These are phyloP conservation scores for Synchiropus splendidus DNA, from an alignment of 2,113 vertebrate genomes.

Conservation along the genomic window DNA sequence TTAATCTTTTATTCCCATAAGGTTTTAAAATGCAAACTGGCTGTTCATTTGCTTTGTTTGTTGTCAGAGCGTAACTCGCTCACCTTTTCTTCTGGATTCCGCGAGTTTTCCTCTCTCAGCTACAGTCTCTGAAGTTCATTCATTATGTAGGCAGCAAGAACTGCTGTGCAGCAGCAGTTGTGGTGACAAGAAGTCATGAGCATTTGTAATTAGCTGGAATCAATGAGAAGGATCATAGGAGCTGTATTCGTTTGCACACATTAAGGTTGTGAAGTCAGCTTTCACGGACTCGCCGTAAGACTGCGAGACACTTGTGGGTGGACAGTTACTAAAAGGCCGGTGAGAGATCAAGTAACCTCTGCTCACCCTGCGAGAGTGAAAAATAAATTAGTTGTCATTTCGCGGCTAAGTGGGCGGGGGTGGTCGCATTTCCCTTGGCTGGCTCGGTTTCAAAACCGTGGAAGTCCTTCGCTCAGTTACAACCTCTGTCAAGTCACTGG, in stretches of 20 bases:
- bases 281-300: neutral
- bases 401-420: neutral
- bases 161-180: neutral
- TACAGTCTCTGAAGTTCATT: conserved; percentile 5
- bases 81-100: too few relatives aligned
- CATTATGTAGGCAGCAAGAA: conserved; percentile 19
- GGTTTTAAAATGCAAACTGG: too few relatives aligned
- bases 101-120: too few relatives aligned
- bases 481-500: too few relatives aligned
- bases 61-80: too few relatives aligned
- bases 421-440: too few relatives aligned
- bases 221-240: conserved; percentile 3
- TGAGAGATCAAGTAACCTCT: conserved; percentile 13
- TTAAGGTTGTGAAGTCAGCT: too few relatives aligned
- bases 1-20: too few relatives aligned
- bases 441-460: too few relatives aligned
- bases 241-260: conserved; percentile 1
- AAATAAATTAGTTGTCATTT: conserved; percentile 23
- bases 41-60: too few relatives aligned
- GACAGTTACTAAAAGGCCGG: conserved; percentile 10
- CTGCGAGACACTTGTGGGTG: conserved; percentile 2
- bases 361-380: conserved; percentile 8
- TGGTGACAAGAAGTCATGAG: conserved; percentile 1
- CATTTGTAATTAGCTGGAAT: conserved; percentile 15
- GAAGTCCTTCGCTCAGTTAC: too few relatives aligned